These are phyloP conservation scores for Chinchilla lanigera DNA, from an alignment of 2,113 vertebrate genomes.

Conservation along the genomic window DNA sequence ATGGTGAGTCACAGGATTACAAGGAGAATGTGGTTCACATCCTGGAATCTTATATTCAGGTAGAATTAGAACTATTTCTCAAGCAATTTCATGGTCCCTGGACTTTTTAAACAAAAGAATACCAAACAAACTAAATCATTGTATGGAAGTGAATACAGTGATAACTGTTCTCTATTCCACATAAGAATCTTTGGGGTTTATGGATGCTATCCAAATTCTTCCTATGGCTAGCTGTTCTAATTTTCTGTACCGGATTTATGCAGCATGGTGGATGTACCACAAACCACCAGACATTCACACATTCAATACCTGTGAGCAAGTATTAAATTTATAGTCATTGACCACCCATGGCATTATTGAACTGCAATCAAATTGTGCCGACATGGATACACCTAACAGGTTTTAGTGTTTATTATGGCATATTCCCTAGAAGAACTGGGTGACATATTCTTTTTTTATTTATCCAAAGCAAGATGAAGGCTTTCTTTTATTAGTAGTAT, in stretches of 20 bases:
- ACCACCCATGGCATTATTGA: not conserved
- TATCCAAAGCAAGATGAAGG: not conserved
- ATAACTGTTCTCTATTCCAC: conserved; percentile 42
- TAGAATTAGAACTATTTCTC: not conserved
- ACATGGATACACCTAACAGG: not conserved
- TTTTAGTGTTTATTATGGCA: not conserved
- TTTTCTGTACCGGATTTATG: not conserved
- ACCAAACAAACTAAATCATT: conserved; percentile 37
- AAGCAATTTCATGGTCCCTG: conserved; percentile 38
- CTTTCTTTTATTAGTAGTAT: not conserved
- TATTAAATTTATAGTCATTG: not conserved
- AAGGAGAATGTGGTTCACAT: not conserved
- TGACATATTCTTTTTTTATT: not conserved
- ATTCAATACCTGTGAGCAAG: not conserved
- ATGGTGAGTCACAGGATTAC: not conserved
- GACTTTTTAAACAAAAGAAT: conserved; percentile 58
- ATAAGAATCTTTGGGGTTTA: not conserved
- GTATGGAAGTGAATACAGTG: not conserved
- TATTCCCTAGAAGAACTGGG: not conserved
- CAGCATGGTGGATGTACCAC: not conserved
- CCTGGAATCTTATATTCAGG: not conserved
- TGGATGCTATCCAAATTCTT: not conserved
- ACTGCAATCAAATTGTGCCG: not conserved
- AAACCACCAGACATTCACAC: not conserved
- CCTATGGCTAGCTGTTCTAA: conserved; percentile 10